Base-by-base conservation (phyloP, 2,113 vertebrate genomes). In the Menidia beryllina region DNA sequence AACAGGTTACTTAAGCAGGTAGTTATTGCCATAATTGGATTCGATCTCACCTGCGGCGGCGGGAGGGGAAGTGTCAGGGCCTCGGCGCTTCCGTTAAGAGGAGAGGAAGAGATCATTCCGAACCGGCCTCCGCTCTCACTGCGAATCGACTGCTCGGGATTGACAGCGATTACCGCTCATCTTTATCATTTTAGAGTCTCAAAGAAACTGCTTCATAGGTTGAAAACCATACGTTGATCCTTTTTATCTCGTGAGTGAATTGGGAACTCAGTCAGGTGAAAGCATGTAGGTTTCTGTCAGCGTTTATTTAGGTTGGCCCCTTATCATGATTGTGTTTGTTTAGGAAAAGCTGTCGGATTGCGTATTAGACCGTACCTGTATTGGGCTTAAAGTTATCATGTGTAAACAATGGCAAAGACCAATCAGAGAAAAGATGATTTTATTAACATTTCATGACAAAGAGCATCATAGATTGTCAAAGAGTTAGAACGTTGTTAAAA, bases 21-120 rank as follows among this genome's bases (percentile, higher is more conserved):
- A 84, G 82, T 89, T 89, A 86, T 73, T 63, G 76, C 72, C 7
- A 10, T 86, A 80, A 90, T 89, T 89, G 84, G 75, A 82, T 87
- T 91, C 72, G 77, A 87, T 89, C 82, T 78, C 75, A 88, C 72
- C 75, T 81, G 69, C 69, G 64, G 76, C 39, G 7, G 72, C 53
- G 7, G 52, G 60, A 45, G 13, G 47, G 36, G 39, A 81, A 19
- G 69, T 68, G 69, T 57, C 68, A 52, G 36, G 27, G 73, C 71
- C 63, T 36, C 45, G 9, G 53, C 34, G n/a, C 56, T 53, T 60
- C 24, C 59, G 53, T 30, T 48, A 34, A 34, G 49, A 67, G 67
- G 45, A n/a, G 12, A 69, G 26, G 10, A 13, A 47, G 36, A 48
- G 24, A 53, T 61, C 4, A 67, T 69, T 76, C 72, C 23, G 24